Evolutionary conservation across 2,113 vertebrate genomes (phyloP).

Genomic region (Aplodontia rufa): DNA sequence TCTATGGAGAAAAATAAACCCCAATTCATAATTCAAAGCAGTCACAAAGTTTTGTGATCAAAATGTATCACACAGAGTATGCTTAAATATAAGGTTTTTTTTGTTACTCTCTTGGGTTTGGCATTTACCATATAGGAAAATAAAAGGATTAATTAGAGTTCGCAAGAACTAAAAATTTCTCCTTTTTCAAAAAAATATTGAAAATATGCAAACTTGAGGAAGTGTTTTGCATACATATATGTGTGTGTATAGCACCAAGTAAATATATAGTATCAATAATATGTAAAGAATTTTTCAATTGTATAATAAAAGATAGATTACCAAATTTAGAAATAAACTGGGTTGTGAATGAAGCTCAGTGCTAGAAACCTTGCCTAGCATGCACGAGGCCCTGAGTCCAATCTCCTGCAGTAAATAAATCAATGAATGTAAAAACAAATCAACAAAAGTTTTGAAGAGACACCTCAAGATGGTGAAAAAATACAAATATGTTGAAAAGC

Average conservation of each 20-base stretch:
- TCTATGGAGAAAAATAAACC: neutral
- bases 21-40: neutral
- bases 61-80: neutral
- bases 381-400: neutral
- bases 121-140: neutral
- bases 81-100: neutral
- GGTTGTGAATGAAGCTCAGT: neutral
- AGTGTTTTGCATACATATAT: neutral
- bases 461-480: neutral
- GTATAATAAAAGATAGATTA: neutral
- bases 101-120: neutral
- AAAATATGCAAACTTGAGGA: neutral
- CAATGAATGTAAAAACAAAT: too few relatives aligned
- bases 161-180: neutral
- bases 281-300: neutral
- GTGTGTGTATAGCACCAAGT: too few relatives aligned
- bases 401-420: neutral
- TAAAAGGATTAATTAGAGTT: neutral
- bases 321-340: neutral
- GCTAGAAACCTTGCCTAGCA: neutral
- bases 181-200: too few relatives aligned
- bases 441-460: neutral
- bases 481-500: neutral
- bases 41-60: neutral
- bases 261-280: neutral